Evolutionary conservation across 2,113 vertebrate species (phyloP).

Genomic region (Carassius gibelio): DNA sequence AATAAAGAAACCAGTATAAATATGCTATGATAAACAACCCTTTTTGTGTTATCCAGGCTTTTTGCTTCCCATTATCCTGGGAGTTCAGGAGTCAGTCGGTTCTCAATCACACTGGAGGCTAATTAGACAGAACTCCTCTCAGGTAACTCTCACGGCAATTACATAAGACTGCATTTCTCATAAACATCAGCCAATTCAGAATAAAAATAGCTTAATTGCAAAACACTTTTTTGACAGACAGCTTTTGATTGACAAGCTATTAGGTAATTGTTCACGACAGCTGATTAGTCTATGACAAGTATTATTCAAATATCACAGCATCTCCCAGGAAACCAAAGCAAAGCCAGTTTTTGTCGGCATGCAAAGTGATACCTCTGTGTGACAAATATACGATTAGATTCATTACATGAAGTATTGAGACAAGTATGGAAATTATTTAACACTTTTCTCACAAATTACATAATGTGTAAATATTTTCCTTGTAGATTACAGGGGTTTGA

Average conservation of each 20-base stretch:
- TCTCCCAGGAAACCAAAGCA: slow-evolving; percentile 69
- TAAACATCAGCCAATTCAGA: slow-evolving; percentile 76
- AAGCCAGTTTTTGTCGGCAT: slow-evolving; percentile 69
- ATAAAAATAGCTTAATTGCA: slow-evolving; percentile 78
- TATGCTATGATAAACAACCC: background rate
- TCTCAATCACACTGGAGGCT: slow-evolving; percentile 63
- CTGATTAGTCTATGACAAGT: slow-evolving; percentile 77
- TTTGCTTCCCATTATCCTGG: background rate
- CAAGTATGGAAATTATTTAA: slow-evolving; percentile 57
- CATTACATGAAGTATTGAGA: slow-evolving; percentile 60
- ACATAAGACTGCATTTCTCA: slow-evolving; percentile 77
- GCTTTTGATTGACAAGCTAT: slow-evolving; percentile 81
- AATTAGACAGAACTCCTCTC: slow-evolving; percentile 72
- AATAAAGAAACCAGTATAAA: background rate
- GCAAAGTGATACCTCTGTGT: slow-evolving; percentile 63
- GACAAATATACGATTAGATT: slow-evolving; percentile 58
- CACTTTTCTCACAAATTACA: slow-evolving; percentile 58
- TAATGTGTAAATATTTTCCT: slow-evolving; percentile 62
- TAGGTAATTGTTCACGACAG: slow-evolving; percentile 79
- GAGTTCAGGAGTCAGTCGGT: slow-evolving; percentile 35
- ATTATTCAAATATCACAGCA: slow-evolving; percentile 66
- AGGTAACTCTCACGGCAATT: slow-evolving; percentile 79
- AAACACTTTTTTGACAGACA: slow-evolving; percentile 70
- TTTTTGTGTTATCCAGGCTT: background rate
- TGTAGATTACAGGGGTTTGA: slow-evolving; percentile 47